phyloP scores from a whole-genome alignment of 2,113 vertebrate species.

The Azemiops feae region DNA sequence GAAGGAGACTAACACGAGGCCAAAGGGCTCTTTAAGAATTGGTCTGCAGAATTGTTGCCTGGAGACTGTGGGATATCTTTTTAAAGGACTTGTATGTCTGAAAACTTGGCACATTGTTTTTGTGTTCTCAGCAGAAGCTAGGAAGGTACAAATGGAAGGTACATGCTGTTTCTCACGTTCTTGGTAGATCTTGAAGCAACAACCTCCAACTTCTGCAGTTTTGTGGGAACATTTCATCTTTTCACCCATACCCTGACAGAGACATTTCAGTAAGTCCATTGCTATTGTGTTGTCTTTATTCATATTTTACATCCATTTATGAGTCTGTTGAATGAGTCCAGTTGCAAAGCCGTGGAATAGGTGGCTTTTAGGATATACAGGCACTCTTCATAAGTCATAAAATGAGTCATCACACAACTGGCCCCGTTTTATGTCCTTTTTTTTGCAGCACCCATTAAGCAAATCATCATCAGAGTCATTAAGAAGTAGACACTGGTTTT shows the following conservation, averaged over 20 bases:
- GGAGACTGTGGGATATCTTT: background rate
- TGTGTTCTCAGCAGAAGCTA: background rate
- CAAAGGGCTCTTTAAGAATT: background rate
- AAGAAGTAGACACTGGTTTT: too few relatives aligned
- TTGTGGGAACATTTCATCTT: background rate
- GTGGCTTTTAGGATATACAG: too few relatives aligned
- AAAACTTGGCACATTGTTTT: background rate
- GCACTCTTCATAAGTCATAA: too few relatives aligned
- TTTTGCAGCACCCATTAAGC: too few relatives aligned
- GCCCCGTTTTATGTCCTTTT: too few relatives aligned
- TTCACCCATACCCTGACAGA: background rate
- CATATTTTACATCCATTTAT: too few relatives aligned
- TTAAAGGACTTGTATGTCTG: background rate
- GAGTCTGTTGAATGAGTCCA: too few relatives aligned
- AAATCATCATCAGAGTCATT: too few relatives aligned
- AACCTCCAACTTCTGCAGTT: background rate
- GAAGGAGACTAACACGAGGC: constrained; percentile 20
- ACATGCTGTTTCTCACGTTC: background rate
- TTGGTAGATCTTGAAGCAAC: background rate
- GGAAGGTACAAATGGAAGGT: background rate
- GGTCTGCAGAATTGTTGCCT: background rate
- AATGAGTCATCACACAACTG: too few relatives aligned
- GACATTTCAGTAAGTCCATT: background rate
- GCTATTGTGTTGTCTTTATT: too few relatives aligned
- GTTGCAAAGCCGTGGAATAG: too few relatives aligned